A percentile compares a stretch with the other conserved stretches of the same genome.
phyloP scores from a whole-genome alignment of 2,113 vertebrate genomes.

The Phalacrocorax brasilianus region DNA sequence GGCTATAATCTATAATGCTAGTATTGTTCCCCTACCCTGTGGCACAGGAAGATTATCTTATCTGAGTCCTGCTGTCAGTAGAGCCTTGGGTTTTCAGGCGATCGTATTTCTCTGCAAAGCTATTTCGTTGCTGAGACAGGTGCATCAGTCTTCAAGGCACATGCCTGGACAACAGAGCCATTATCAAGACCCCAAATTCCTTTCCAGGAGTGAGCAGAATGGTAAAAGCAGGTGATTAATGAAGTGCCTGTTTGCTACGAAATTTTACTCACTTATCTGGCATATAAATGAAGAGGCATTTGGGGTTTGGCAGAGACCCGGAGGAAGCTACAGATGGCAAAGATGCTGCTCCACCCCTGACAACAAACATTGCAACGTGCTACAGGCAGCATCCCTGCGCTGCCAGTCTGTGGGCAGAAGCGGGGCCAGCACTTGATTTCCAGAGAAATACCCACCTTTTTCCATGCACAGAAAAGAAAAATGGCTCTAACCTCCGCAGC shows the following conservation, averaged over 20 bases:
- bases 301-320: background rate
- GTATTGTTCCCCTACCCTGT: constrained; percentile 73
- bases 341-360: background rate
- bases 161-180: constrained; percentile 73
- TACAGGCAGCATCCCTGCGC: background rate
- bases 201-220: constrained; percentile 56
- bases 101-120: constrained; percentile 75
- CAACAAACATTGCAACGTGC: background rate
- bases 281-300: constrained; percentile 41
- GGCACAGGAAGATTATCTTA: constrained; percentile 75
- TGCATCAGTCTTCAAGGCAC: constrained; percentile 79
- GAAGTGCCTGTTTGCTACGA: constrained; percentile 58
- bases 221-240: constrained; percentile 73
- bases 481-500: background rate
- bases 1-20: constrained; percentile 76
- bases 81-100: constrained; percentile 43
- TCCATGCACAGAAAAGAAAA: background rate
- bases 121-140: constrained; percentile 82
- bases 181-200: constrained; percentile 65
- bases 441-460: background rate
- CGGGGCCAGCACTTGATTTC: background rate
- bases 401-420: background rate
- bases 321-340: background rate
- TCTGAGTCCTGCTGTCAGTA: constrained; percentile 55
- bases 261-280: constrained; percentile 49